phyloP scores from a whole-genome alignment of 2,888 invertebrate genomes.

The Drosophila stalkeri region DNA sequence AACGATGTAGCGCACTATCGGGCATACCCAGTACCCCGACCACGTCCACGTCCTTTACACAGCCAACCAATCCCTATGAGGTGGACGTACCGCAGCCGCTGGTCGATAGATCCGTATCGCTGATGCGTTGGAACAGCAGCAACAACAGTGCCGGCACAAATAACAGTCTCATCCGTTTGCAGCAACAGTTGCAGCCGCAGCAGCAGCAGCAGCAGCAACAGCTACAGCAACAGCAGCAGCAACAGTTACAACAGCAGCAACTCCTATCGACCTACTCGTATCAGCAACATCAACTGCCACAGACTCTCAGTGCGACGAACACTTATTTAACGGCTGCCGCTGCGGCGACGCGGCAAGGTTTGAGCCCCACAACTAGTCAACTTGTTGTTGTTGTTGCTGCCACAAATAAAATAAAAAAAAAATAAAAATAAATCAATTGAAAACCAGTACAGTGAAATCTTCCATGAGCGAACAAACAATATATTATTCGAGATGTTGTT shows the following conservation, averaged over 20 bases:
- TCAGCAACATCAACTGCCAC: slow-evolving; percentile 50
- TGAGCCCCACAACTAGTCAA: slow-evolving; percentile 66
- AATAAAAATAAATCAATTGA: background rate
- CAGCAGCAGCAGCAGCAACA: slow-evolving; percentile 43
- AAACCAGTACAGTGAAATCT: slow-evolving; percentile 12
- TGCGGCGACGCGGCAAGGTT: slow-evolving; percentile 86
- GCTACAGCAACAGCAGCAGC: slow-evolving; percentile 46
- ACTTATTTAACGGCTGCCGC: slow-evolving; percentile 84
- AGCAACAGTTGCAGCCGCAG: slow-evolving; percentile 55
- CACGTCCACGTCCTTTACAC: slow-evolving; percentile 86
- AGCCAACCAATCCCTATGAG: slow-evolving; percentile 87
- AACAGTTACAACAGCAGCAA: slow-evolving; percentile 46
- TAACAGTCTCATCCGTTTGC: slow-evolving; percentile 79
- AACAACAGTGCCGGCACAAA: slow-evolving; percentile 54
- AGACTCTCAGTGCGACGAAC: slow-evolving; percentile 64
- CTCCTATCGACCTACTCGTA: slow-evolving; percentile 47
- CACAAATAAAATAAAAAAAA: slow-evolving; percentile 9
- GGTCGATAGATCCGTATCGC: slow-evolving; percentile 88
- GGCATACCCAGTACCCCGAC: slow-evolving; percentile 83
- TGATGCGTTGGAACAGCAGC: slow-evolving; percentile 86
- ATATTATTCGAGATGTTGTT: background rate
- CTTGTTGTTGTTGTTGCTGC: slow-evolving; percentile 64
- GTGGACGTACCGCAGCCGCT: slow-evolving; percentile 90
- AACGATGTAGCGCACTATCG: slow-evolving; percentile 90
- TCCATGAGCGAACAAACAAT: background rate